These are phyloP conservation scores for Diabrotica balteata DNA, from an alignment of 2,888 invertebrate genomes.

Conservation along the genomic window DNA sequence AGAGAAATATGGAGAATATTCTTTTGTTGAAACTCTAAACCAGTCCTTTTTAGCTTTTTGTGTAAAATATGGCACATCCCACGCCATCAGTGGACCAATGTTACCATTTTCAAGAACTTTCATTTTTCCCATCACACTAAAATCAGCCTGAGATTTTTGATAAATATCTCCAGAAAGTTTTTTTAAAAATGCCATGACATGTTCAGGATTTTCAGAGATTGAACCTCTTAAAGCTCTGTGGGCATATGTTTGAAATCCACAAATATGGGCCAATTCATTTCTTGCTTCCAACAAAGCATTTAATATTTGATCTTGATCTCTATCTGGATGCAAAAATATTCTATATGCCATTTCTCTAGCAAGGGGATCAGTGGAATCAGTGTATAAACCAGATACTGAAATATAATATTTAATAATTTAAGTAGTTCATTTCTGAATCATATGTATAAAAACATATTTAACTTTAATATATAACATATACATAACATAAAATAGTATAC, in stretches of 20 bases:
- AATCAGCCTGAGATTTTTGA: slow-evolving; percentile 76
- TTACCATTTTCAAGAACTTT: slow-evolving; percentile 63
- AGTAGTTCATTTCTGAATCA: too few species aligned
- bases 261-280: slow-evolving; percentile 81
- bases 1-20: slow-evolving; percentile 87
- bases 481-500: not conserved
- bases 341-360: slow-evolving; percentile 90
- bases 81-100: slow-evolving; percentile 64
- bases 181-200: slow-evolving; percentile 82
- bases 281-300: slow-evolving; percentile 76
- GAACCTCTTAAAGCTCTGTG: slow-evolving; percentile 90
- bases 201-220: slow-evolving; percentile 81
- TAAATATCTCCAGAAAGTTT: slow-evolving; percentile 74
- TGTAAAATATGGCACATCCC: slow-evolving; percentile 91
- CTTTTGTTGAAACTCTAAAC: slow-evolving; percentile 73
- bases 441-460: not conserved
- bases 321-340: slow-evolving; percentile 81
- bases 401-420: not conserved
- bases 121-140: slow-evolving; percentile 76
- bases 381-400: slow-evolving; percentile 76
- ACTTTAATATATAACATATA: not conserved
- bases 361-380: slow-evolving; percentile 79
- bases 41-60: slow-evolving; percentile 75
- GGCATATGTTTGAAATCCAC: slow-evolving; percentile 89
- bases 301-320: slow-evolving; percentile 77